Evolutionary conservation across 2,888 invertebrate genomes (phyloP).

Genomic region (Mythimna impura): DNA sequence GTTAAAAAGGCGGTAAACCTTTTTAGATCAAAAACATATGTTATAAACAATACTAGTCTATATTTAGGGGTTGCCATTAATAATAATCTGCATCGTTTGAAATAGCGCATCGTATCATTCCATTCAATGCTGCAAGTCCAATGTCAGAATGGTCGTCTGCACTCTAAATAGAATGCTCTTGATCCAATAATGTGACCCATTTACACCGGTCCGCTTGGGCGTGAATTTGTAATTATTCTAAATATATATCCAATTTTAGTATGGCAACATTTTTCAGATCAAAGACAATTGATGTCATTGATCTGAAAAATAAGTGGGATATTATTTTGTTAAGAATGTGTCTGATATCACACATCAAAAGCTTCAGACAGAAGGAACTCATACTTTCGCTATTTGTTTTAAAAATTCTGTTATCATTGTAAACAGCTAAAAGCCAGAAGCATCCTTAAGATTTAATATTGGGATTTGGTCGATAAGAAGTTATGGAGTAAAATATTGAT

Average conservation of each 20-base stretch:
- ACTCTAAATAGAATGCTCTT: slow-evolving; percentile 78
- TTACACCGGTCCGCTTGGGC: slow-evolving; percentile 57
- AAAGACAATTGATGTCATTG: no score
- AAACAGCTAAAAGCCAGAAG: neutral
- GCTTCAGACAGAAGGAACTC: neutral
- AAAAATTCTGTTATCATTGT: neutral
- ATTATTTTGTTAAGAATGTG: neutral
- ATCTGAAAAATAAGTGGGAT: no score
- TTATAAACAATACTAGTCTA: neutral
- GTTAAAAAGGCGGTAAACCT: neutral
- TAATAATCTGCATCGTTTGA: slow-evolving; percentile 32
- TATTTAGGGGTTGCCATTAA: slow-evolving; percentile 23
- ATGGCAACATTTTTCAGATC: neutral
- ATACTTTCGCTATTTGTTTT: neutral
- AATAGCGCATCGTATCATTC: slow-evolving; percentile 37
- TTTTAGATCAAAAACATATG: neutral
- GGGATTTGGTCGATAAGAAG: neutral
- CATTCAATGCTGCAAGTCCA: slow-evolving; percentile 66
- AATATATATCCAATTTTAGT: slow-evolving; percentile 23
- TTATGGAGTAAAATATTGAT: neutral
- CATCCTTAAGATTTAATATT: neutral
- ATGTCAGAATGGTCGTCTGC: slow-evolving; percentile 72
- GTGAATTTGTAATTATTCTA: slow-evolving; percentile 52
- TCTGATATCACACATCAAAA: neutral
- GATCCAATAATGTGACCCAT: slow-evolving; percentile 76